Percentiles rank a stretch among this genome's conserved stretches.
These are phyloP conservation scores for Campoplex nolae DNA, from an alignment of 2,888 invertebrate genomes.

Conservation along the genomic window DNA sequence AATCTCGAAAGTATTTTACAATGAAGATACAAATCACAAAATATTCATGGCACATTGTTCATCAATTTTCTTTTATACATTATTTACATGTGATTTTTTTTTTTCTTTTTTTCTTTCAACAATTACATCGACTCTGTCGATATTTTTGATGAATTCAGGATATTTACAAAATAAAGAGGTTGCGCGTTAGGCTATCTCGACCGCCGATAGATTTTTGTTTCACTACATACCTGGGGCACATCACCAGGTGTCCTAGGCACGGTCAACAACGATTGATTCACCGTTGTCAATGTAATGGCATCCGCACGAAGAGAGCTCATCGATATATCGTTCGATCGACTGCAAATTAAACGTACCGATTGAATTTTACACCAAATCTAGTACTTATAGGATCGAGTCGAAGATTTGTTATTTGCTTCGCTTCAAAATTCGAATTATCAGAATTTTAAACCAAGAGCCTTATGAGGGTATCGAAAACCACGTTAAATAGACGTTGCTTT, in stretches of 20 bases:
- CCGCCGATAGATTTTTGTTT: constrained; percentile 68
- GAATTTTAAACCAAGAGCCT: too few species aligned
- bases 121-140: constrained; percentile 3
- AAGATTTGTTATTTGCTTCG: too few species aligned
- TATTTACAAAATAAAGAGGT: constrained; percentile 16
- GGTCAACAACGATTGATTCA: constrained; percentile 85
- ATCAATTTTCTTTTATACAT: constrained; percentile 45
- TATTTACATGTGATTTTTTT: constrained; percentile 51
- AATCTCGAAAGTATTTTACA: constrained; percentile 33
- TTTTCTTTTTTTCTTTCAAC: constrained; percentile 13
- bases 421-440: too few species aligned
- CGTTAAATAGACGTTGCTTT: too few species aligned
- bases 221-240: constrained; percentile 87
- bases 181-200: constrained; percentile 50
- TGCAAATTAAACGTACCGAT: constrained; percentile 54
- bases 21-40: constrained; percentile 43
- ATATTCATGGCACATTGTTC: constrained; percentile 37
- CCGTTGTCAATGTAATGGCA: constrained; percentile 77
- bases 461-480: too few species aligned
- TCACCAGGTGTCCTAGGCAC: constrained; percentile 90
- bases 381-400: not conserved
- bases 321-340: constrained; percentile 76
- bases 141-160: not conserved
- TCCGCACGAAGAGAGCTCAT: constrained; percentile 76
- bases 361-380: not conserved